Evolutionary conservation across 2,888 invertebrate genomes (phyloP).

Genomic region (Tromatobia lineatoria): DNA sequence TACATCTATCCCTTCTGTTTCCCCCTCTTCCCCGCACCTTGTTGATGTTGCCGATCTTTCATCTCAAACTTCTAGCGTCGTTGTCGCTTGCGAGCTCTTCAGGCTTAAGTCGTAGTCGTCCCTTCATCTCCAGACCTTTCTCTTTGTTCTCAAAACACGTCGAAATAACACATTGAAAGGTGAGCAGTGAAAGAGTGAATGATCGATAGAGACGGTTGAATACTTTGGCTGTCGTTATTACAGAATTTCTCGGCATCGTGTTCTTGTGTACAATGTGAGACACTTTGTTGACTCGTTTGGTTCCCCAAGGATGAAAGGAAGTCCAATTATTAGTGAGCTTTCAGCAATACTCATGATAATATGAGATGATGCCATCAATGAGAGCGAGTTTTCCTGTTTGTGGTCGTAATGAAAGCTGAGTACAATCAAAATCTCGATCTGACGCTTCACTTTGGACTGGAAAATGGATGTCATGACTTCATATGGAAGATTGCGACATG

Average conservation of each 20-base stretch:
- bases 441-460: too few relatives aligned
- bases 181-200: constrained; percentile 1
- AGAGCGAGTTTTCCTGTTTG: too few relatives aligned
- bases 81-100: constrained; percentile 5
- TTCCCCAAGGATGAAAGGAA: constrained; percentile 10
- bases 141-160: constrained; percentile 47
- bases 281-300: neutral
- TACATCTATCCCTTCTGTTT: constrained; percentile 32
- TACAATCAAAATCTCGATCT: too few relatives aligned
- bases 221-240: constrained; percentile 27
- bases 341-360: neutral
- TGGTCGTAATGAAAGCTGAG: too few relatives aligned
- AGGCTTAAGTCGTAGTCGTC: constrained; percentile 5
- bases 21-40: constrained; percentile 29
- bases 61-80: constrained; percentile 50
- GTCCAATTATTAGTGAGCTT: neutral
- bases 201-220: constrained; percentile 4
- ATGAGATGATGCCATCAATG: too few relatives aligned
- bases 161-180: constrained; percentile 33
- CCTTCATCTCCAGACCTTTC: neutral
- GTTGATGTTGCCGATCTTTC: constrained; percentile 43
- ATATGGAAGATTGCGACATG: too few relatives aligned
- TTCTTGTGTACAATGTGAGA: constrained; percentile 4
- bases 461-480: too few relatives aligned
- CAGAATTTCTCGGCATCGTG: constrained; percentile 21